Evolutionary conservation across 1,140 invertebrate genomes (phyloP).

Genomic region (Eupristina koningsbergeri): DNA sequence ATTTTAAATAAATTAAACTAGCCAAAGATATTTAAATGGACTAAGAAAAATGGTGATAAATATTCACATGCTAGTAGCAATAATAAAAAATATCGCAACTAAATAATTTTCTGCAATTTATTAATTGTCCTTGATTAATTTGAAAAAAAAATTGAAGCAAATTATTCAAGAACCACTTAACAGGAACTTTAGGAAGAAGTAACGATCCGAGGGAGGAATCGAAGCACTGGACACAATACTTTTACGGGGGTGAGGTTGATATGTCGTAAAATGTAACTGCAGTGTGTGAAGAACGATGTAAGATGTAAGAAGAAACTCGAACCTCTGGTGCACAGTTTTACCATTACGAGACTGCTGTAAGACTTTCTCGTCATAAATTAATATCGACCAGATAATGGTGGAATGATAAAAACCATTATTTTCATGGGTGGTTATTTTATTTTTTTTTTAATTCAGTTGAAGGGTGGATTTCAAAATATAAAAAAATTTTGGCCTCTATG

Average conservation of each 20-base stretch:
- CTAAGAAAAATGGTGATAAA: not conserved
- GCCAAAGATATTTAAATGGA: not conserved
- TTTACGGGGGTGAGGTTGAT: not conserved
- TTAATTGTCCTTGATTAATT: not conserved
- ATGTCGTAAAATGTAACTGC: not conserved
- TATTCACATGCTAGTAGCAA: too few relatives aligned
- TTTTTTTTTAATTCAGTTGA: not conserved
- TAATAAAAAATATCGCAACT: not conserved
- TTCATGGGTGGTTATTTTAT: not conserved
- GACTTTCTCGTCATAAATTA: conserved; percentile 30
- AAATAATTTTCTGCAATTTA: not conserved
- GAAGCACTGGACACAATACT: too few relatives aligned
- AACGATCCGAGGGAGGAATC: not conserved
- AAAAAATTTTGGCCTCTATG: not conserved
- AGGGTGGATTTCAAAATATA: not conserved
- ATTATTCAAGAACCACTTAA: not conserved
- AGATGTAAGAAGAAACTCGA: not conserved
- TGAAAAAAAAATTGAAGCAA: not conserved
- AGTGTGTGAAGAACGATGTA: not conserved
- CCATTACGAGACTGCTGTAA: conserved; percentile 29
- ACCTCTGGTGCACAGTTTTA: not conserved
- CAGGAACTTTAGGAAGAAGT: not conserved
- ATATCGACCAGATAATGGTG: conserved; percentile 17
- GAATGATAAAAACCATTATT: not conserved
- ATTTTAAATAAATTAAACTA: not conserved